These are phyloP conservation scores for Noctua janthe DNA, from an alignment of 2,888 invertebrate genomes.

Conservation along the genomic window DNA sequence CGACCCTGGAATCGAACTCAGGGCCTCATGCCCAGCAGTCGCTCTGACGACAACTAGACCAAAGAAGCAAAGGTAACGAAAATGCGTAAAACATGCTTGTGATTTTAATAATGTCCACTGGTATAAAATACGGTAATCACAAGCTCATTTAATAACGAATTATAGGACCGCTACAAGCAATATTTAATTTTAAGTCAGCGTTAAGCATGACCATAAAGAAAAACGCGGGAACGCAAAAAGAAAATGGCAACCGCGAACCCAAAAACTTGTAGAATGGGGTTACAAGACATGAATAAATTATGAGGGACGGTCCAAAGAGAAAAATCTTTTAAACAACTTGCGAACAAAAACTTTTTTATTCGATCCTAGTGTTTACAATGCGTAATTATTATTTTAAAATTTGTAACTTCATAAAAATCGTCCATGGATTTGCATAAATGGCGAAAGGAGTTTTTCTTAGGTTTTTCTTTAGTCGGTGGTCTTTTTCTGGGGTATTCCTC, in stretches of 20 bases:
- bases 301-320: constrained; percentile 68
- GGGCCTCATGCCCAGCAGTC: no score
- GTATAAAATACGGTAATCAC: neutral
- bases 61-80: no score
- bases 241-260: constrained; percentile 59
- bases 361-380: constrained; percentile 66
- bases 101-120: neutral
- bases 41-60: no score
- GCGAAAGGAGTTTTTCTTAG: constrained; percentile 17
- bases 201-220: constrained; percentile 44
- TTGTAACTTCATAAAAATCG: constrained; percentile 61
- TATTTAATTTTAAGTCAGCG: constrained; percentile 41
- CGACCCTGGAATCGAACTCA: no score
- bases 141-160: neutral
- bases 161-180: neutral
- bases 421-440: constrained; percentile 55
- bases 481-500: neutral
- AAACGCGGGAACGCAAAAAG: constrained; percentile 53
- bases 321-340: constrained; percentile 68
- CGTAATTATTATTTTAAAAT: constrained; percentile 66
- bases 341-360: constrained; percentile 65
- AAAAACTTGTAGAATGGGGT: constrained; percentile 67
- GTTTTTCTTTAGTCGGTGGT: neutral
- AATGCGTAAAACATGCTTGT: neutral
- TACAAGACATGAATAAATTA: constrained; percentile 77